Evolutionary conservation across 2,113 vertebrate genomes (phyloP).

Genomic region (Tichodroma muraria): DNA sequence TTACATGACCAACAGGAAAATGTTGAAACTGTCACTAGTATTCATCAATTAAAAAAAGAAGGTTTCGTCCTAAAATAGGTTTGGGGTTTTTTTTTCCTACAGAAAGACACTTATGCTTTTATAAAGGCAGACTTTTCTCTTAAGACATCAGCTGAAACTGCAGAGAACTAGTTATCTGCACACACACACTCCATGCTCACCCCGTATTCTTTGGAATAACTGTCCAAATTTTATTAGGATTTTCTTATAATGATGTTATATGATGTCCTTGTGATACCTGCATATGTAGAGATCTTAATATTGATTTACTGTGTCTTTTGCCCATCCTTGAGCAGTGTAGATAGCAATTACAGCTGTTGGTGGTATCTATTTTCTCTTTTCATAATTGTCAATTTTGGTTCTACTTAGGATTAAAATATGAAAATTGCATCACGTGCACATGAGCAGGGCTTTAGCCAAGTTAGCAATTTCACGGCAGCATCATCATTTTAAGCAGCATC

Average conservation of each 20-base stretch:
- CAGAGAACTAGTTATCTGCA: constrained; percentile 45
- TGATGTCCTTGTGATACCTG: constrained; percentile 70
- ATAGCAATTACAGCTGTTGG: constrained; percentile 77
- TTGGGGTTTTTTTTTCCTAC: fast-evolving
- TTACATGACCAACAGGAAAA: background rate
- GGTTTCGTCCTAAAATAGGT: background rate
- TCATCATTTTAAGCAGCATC: constrained; percentile 41
- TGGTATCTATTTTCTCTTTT: constrained; percentile 77
- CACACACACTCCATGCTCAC: background rate
- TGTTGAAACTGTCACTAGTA: background rate
- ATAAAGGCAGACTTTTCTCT: background rate
- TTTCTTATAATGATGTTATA: constrained; percentile 79
- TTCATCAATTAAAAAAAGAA: background rate
- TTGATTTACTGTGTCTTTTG: constrained; percentile 76
- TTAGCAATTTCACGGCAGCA: constrained; percentile 44
- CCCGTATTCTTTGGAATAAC: constrained; percentile 55
- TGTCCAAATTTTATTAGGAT: constrained; percentile 73
- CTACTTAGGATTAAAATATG: constrained; percentile 80
- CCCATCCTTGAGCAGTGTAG: constrained; percentile 61
- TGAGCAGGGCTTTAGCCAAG: constrained; percentile 56
- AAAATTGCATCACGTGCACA: constrained; percentile 69
- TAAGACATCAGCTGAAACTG: constrained; percentile 33
- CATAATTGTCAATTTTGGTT: constrained; percentile 78
- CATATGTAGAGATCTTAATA: constrained; percentile 71
- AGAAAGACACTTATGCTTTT: background rate